Percentiles rank a stretch among this genome's conserved stretches.
Evolutionary conservation across 2,797 vertebrate species (phyloP).

Genomic region (Malacoctenus gilli): DNA sequence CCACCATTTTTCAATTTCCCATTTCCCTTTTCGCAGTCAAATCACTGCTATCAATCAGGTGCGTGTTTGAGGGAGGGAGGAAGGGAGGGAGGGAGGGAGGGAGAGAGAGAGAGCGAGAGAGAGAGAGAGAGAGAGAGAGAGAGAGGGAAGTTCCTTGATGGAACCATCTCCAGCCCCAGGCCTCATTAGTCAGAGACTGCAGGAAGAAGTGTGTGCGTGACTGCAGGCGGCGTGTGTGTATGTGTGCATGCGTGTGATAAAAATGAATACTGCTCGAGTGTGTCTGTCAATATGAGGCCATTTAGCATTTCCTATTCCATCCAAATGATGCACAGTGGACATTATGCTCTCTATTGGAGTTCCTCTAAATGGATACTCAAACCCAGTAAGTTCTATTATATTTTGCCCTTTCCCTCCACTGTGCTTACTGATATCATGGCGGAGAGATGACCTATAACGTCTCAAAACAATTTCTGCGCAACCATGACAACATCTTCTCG

Average conservation of each 20-base stretch:
- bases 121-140: slow-evolving; percentile 26
- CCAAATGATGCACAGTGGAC: slow-evolving; percentile 71
- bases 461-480: slow-evolving; percentile 55
- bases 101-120: slow-evolving; percentile 22
- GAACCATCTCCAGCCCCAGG: slow-evolving; percentile 79
- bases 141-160: slow-evolving; percentile 75
- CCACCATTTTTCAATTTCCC: slow-evolving; percentile 85
- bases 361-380: slow-evolving; percentile 69
- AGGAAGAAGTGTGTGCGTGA: slow-evolving; percentile 60
- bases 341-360: slow-evolving; percentile 70
- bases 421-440: slow-evolving; percentile 59
- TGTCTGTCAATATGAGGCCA: slow-evolving; percentile 76
- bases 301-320: slow-evolving; percentile 71
- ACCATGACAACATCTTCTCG: slow-evolving; percentile 46
- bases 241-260: slow-evolving; percentile 52
- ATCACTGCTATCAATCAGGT: slow-evolving; percentile 85
- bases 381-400: slow-evolving; percentile 63
- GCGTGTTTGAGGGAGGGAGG: slow-evolving; percentile 64
- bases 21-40: slow-evolving; percentile 84
- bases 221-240: slow-evolving; percentile 22
- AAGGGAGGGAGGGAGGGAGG: slow-evolving; percentile 17
- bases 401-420: slow-evolving; percentile 62
- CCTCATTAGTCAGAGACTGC: slow-evolving; percentile 80
- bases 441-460: slow-evolving; percentile 52
- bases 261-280: slow-evolving; percentile 67